These are phyloP conservation scores for Illadopsis cleaveri DNA, from an alignment of 2,113 vertebrate genomes.

Conservation along the genomic window DNA sequence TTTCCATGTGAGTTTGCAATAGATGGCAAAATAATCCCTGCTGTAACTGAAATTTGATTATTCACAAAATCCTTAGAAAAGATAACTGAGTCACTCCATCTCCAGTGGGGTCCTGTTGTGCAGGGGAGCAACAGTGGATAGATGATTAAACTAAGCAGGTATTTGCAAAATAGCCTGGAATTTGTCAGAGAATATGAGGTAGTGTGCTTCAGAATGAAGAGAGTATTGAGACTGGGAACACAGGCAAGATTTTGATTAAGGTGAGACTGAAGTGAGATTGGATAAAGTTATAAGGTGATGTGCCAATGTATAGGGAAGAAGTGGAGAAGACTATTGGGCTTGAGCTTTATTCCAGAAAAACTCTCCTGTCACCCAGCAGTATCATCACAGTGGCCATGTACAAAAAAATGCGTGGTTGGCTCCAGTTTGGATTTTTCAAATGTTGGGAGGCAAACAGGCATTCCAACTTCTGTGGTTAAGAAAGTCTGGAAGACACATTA, in stretches of 20 bases:
- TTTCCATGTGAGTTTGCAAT: not conserved
- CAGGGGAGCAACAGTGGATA: not conserved
- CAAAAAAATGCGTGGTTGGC: not conserved
- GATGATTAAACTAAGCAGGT: not conserved
- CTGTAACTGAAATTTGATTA: not conserved
- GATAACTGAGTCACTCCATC: fast-evolving
- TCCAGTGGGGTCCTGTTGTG: not conserved
- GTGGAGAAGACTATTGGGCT: not conserved
- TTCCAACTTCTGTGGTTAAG: not conserved
- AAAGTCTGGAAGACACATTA: not conserved
- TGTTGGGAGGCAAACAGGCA: not conserved
- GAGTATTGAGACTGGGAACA: not conserved
- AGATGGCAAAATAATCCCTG: not conserved
- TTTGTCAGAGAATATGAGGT: not conserved
- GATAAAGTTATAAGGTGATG: not conserved
- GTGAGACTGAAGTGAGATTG: not conserved
- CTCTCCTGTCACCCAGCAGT: not conserved
- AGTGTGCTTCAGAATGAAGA: not conserved
- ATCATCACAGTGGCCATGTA: not conserved
- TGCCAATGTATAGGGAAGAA: not conserved
- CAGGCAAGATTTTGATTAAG: not conserved
- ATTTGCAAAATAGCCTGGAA: not conserved
- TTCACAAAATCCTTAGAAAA: not conserved
- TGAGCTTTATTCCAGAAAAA: not conserved
- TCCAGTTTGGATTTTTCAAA: not conserved